Conservation (phyloP, 2,888 invertebrate species). For the Tetheella fluctuosa region DNA sequence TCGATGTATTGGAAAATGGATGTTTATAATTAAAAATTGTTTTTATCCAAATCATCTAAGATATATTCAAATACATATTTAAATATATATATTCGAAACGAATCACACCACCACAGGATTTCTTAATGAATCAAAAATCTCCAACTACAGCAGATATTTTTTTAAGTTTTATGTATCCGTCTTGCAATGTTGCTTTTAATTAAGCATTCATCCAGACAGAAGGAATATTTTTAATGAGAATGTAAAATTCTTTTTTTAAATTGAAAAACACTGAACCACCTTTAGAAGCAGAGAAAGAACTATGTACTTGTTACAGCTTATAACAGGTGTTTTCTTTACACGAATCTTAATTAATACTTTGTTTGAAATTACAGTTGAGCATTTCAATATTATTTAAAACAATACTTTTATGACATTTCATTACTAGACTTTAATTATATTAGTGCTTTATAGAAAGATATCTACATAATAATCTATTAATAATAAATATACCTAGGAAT, state of each 20-base stretch:
- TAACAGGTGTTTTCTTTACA: slow-evolving; percentile 10
- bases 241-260: slow-evolving; percentile 29
- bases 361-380: neutral
- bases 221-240: slow-evolving; percentile 41
- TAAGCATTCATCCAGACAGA: slow-evolving; percentile 38
- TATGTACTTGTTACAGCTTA: neutral
- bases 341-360: slow-evolving; percentile 10
- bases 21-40: too few relatives aligned
- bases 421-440: too few relatives aligned
- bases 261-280: slow-evolving; percentile 32
- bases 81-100: too few relatives aligned
- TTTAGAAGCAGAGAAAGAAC: slow-evolving; percentile 18
- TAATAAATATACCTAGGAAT: too few relatives aligned
- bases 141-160: slow-evolving; percentile 14
- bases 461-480: too few relatives aligned
- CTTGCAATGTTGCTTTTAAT: slow-evolving; percentile 39
- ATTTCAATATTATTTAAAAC: neutral
- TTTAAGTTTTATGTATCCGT: slow-evolving; percentile 24
- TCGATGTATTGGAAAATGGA: too few relatives aligned
- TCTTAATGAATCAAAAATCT: neutral
- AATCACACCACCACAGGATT: neutral
- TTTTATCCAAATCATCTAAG: too few relatives aligned
- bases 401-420: too few relatives aligned
- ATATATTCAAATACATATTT: too few relatives aligned
- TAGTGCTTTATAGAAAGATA: too few relatives aligned